Evolutionary conservation across 2,888 invertebrate genomes (phyloP).

Genomic region (Oxycera nigricornis): DNA sequence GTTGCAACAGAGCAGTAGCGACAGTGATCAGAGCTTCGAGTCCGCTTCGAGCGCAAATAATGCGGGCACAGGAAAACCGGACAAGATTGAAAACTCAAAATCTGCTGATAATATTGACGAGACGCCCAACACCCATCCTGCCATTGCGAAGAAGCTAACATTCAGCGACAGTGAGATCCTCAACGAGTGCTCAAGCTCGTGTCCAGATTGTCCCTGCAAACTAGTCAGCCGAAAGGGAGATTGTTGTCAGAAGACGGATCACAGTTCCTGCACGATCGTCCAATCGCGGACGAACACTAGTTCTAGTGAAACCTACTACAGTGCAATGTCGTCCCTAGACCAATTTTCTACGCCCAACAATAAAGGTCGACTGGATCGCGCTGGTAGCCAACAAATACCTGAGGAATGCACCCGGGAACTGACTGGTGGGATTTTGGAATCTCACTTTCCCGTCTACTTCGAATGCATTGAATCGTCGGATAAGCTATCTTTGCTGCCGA

Average conservation of each 20-base stretch:
- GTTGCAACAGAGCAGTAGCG: slow-evolving; percentile 55
- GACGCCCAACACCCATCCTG: slow-evolving; percentile 56
- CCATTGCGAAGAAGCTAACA: slow-evolving; percentile 57
- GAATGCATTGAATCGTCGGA: slow-evolving; percentile 48
- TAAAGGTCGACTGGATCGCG: slow-evolving; percentile 42
- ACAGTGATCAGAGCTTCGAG: slow-evolving; percentile 64
- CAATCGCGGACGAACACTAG: slow-evolving; percentile 50
- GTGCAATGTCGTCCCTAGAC: slow-evolving; percentile 55
- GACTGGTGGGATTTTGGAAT: slow-evolving; percentile 60
- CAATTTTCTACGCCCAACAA: slow-evolving; percentile 52
- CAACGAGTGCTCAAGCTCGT: slow-evolving; percentile 54
- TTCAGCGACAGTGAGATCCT: slow-evolving; percentile 61
- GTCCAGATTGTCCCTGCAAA: slow-evolving; percentile 58
- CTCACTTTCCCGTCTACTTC: slow-evolving; percentile 59
- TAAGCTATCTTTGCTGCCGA: slow-evolving; percentile 49
- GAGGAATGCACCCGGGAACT: slow-evolving; percentile 32
- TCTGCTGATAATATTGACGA: slow-evolving; percentile 67
- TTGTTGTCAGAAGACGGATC: slow-evolving; percentile 55
- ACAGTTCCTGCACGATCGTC: slow-evolving; percentile 52
- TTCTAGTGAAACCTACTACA: slow-evolving; percentile 60
- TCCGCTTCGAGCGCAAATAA: slow-evolving; percentile 60
- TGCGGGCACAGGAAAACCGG: slow-evolving; percentile 49
- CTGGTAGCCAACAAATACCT: slow-evolving; percentile 28
- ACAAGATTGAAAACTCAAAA: slow-evolving; percentile 61
- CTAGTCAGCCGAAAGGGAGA: slow-evolving; percentile 46